Percentiles rank a stretch among this genome's conserved stretches.
Evolutionary conservation across 2,888 invertebrate species (phyloP).

Genomic region (Eupithecia dodoneata): DNA sequence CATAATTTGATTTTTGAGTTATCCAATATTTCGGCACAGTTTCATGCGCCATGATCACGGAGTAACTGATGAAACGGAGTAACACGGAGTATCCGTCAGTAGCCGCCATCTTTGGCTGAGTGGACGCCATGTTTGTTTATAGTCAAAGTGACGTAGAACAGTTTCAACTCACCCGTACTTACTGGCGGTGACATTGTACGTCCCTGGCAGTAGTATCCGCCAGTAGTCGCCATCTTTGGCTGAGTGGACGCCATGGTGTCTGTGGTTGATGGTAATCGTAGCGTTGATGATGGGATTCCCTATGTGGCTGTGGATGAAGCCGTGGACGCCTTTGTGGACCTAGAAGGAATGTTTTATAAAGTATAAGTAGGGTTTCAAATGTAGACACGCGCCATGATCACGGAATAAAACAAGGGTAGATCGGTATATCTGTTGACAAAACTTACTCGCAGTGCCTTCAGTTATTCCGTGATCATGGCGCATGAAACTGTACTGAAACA

Average conservation of each 20-base stretch:
- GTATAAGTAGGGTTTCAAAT: background rate
- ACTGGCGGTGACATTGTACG: slow-evolving; percentile 90
- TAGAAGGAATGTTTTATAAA: slow-evolving; percentile 58
- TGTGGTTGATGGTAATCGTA: slow-evolving; percentile 86
- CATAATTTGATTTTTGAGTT: too few relatives aligned
- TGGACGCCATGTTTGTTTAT: background rate
- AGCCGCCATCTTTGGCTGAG: slow-evolving; percentile 89
- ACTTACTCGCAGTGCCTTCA: too few relatives aligned
- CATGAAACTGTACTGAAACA: too few relatives aligned
- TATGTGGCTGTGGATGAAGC: slow-evolving; percentile 92
- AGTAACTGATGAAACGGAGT: too few relatives aligned
- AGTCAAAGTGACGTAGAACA: background rate
- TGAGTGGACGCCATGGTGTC: slow-evolving; percentile 87
- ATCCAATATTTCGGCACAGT: too few relatives aligned
- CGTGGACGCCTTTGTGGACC: slow-evolving; percentile 94
- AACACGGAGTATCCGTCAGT: slow-evolving; percentile 86
- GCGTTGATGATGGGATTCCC: slow-evolving; percentile 89
- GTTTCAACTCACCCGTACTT: slow-evolving; percentile 85
- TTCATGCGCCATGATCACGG: too few relatives aligned
- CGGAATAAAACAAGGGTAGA: too few relatives aligned
- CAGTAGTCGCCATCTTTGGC: slow-evolving; percentile 95
- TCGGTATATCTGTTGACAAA: too few relatives aligned
- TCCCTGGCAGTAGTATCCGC: slow-evolving; percentile 94
- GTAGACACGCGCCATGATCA: background rate
- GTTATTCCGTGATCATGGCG: too few relatives aligned